Base-by-base conservation (phyloP, 2,113 vertebrate species). In the Syngnathoides biaculeatus region DNA sequence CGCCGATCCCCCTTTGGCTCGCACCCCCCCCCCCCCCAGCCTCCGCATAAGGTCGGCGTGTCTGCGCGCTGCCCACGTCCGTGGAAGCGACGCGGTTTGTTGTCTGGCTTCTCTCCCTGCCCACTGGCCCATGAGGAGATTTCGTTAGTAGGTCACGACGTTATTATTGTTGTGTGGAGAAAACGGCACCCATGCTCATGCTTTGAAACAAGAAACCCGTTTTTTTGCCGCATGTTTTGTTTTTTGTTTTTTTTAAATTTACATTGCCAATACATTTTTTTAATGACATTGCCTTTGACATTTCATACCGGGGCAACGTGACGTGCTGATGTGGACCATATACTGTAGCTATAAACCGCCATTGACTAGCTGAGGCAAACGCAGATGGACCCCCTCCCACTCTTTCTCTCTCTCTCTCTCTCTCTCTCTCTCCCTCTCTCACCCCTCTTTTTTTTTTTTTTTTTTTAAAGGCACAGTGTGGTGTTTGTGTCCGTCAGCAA, bases 91-190 rank as follows among this genome's bases (percentile, higher is more conserved):
- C 84, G 87, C 80, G 75, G 81, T 63, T 79, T 77, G 85, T 80
- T 83, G 86, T 89, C 81, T 83, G 81, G 82, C 83, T 82, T 76
- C 76, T 87, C 77, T 88, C 58, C 84, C 65, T 82, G 85, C 78
- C 62, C 84, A 86, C 48, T 87, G 88, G 84, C 75, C 81, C 86
- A 70, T 88, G 82, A 83, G 75, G 69, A 64, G 47, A 86, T 86
- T 81, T 77, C 81, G 84, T 90, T 91, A 88, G 84, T 90, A 85
- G 85, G 89, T 90, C 89, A 91, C 78, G 74, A 67, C 85, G 80
- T 24, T 43, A 26, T 43, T 24, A 82, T 87, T 86, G 88, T 88
- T 86, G 83, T 88, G 79, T 79, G 63, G 55, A 56, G 58, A 79
- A 43, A 71, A 71, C 70, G 64, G 60, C 64, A 68, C 30, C 67